Evolutionary conservation across 2,888 invertebrate genomes (phyloP).

Genomic region (Amphipoea lucens): DNA sequence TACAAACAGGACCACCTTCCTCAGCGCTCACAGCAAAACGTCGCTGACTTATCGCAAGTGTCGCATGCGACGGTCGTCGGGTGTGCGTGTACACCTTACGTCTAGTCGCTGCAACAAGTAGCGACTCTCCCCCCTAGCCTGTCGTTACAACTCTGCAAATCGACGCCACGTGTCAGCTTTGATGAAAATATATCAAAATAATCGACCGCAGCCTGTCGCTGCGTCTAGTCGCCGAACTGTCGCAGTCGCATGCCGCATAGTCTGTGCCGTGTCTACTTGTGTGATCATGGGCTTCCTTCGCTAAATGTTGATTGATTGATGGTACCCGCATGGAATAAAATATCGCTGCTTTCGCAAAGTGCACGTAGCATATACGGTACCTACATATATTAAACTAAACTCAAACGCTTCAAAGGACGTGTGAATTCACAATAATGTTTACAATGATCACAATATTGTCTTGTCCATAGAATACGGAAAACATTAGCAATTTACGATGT

Average conservation of each 20-base stretch:
- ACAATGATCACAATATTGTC: conserved; percentile 26
- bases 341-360: not conserved
- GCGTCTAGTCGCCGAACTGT: not conserved
- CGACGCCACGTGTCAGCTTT: no score
- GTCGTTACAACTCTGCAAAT: not conserved
- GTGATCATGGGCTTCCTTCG: not conserved
- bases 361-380: not conserved
- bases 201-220: not conserved
- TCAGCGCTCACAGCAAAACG: not conserved
- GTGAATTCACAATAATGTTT: conserved; percentile 13
- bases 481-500: conserved; percentile 45
- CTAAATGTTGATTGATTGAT: not conserved
- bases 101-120: not conserved
- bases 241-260: not conserved
- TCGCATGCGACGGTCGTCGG: not conserved
- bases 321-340: conserved; percentile 1
- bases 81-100: not conserved
- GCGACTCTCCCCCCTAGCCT: not conserved
- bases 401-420: conserved; percentile 6
- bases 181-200: not conserved
- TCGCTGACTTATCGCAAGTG: not conserved
- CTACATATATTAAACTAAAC: not conserved
- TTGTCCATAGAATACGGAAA: conserved; percentile 14
- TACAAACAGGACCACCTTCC: not conserved
- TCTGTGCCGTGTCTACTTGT: not conserved